Evolutionary conservation across 2,888 invertebrate species (phyloP).

Genomic region (Catocala nupta): DNA sequence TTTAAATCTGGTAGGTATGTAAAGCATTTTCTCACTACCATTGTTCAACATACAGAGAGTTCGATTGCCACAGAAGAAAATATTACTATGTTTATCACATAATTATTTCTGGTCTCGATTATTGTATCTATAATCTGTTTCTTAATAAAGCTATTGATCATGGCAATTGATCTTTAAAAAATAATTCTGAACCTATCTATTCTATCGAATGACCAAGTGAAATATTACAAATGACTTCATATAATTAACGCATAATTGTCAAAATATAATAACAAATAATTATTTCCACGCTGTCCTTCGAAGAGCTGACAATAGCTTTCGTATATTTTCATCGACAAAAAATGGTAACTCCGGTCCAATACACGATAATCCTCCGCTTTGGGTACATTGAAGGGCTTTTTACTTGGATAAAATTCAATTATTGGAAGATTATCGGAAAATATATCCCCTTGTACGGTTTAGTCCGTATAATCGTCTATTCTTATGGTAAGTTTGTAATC

Average conservation of each 20-base stretch:
- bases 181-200: no score
- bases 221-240: no score
- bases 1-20: no score
- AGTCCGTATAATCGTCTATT: conserved; percentile 10
- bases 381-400: conserved; percentile 7
- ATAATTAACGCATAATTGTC: neutral
- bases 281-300: neutral
- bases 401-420: conserved; percentile 36
- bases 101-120: no score
- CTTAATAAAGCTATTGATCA: no score
- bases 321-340: conserved; percentile 1
- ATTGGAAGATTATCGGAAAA: conserved; percentile 44
- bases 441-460: conserved; percentile 20
- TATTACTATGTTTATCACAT: no score
- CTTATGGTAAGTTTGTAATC: conserved; percentile 5
- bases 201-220: no score
- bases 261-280: neutral
- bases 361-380: conserved; percentile 12
- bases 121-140: no score
- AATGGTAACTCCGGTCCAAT: neutral
- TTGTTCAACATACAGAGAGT: no score
- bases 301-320: neutral
- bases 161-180: no score
- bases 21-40: no score
- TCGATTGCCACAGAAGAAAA: no score